phyloP scores from a whole-genome alignment of 1,140 invertebrate species.

The Copidosoma floridanum region DNA sequence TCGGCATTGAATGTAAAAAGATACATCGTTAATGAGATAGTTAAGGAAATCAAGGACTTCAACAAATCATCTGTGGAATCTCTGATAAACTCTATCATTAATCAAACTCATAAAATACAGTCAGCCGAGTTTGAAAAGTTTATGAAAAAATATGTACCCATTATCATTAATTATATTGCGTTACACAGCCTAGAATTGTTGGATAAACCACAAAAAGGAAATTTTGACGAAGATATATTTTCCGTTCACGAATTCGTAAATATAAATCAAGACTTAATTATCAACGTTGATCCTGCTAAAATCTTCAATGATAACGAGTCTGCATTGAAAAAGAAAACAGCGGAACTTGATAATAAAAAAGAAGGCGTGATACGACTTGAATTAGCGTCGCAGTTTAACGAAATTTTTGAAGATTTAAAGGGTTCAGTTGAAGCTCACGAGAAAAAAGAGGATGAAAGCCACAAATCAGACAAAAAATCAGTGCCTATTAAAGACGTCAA shows the following conservation, averaged over 20 bases:
- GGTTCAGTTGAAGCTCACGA: background rate
- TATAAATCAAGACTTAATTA: slow-evolving; percentile 25
- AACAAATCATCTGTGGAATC: slow-evolving; percentile 2
- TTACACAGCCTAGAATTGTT: too few relatives aligned
- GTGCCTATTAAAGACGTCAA: slow-evolving; percentile 10
- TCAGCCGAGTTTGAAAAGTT: slow-evolving; percentile 11
- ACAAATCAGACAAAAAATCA: slow-evolving; percentile 14
- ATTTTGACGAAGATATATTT: slow-evolving; percentile 34
- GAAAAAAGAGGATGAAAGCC: background rate
- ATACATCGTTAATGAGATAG: slow-evolving; percentile 16
- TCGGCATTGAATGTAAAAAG: slow-evolving; percentile 20
- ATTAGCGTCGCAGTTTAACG: background rate
- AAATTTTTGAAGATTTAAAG: too few relatives aligned
- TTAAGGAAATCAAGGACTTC: slow-evolving; percentile 16
- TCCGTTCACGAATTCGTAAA: slow-evolving; percentile 37
- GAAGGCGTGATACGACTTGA: slow-evolving; percentile 15
- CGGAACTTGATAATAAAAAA: slow-evolving; percentile 5
- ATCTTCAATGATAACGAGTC: slow-evolving; percentile 4
- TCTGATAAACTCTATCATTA: background rate
- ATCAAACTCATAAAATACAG: background rate
- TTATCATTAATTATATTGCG: slow-evolving; percentile 16
- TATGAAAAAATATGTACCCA: slow-evolving; percentile 12
- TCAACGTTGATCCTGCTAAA: slow-evolving; percentile 22
- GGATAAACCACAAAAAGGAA: slow-evolving; percentile 21
- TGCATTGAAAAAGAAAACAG: background rate